phyloP scores from a whole-genome alignment of 2,888 invertebrate species.

The Latrodectus elegans region DNA sequence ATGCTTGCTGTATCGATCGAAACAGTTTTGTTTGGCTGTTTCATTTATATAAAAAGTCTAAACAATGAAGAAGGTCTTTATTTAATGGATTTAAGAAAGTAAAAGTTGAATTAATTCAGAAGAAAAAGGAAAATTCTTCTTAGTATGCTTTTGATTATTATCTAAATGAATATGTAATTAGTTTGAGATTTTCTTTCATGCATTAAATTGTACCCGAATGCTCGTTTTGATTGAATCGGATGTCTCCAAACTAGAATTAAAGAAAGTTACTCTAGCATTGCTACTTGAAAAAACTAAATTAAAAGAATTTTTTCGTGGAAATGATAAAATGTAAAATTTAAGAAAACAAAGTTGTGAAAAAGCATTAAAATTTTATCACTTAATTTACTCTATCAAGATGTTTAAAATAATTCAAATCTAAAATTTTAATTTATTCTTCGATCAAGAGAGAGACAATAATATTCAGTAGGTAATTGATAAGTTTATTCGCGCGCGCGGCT shows the following conservation, averaged over 20 bases:
- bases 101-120: background rate
- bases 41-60: background rate
- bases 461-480: too few relatives aligned
- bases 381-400: too few relatives aligned
- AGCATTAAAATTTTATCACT: too few relatives aligned
- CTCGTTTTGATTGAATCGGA: background rate
- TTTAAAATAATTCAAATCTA: too few relatives aligned
- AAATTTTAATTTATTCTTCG: too few relatives aligned
- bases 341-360: too few relatives aligned
- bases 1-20: background rate
- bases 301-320: too few relatives aligned
- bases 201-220: background rate
- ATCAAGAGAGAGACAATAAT: too few relatives aligned
- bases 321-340: too few relatives aligned
- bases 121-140: background rate
- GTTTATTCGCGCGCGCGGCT: too few relatives aligned
- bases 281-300: background rate
- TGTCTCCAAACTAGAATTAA: background rate
- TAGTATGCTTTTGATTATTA: background rate
- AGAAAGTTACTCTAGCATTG: background rate
- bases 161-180: background rate
- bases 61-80: background rate
- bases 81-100: background rate
- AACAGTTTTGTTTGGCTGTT: background rate
- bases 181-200: background rate